Percentiles rank a stretch among this genome's conserved stretches.
Evolutionary conservation across 2,888 invertebrate species (phyloP).

Genomic region (Eubasilissa splendida): DNA sequence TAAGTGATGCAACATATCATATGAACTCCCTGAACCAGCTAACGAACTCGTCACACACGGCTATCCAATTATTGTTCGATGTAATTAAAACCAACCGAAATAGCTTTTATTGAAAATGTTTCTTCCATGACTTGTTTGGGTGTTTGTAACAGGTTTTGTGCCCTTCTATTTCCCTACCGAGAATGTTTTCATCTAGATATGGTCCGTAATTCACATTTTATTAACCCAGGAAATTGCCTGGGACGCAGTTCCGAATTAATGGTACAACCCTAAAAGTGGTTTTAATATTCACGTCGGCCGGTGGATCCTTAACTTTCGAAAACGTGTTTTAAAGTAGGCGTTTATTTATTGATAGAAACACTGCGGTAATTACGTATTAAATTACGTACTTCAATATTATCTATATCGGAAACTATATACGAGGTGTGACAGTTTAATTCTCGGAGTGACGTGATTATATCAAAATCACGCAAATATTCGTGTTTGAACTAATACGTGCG

Average conservation of each 20-base stretch:
- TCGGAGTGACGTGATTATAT: no score
- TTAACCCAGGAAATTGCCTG: conserved; percentile 37
- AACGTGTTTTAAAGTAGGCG: conserved; percentile 16
- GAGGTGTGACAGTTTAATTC: no score
- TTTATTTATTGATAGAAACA: conserved; percentile 16
- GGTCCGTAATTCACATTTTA: conserved; percentile 37
- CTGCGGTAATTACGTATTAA: not conserved
- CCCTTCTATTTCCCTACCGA: conserved; percentile 15
- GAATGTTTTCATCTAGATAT: conserved; percentile 33
- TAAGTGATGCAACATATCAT: no score
- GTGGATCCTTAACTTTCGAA: conserved; percentile 8
- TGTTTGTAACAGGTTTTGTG: conserved; percentile 8
- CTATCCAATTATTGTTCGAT: not conserved
- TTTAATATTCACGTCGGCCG: conserved; percentile 34
- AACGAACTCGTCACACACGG: no score
- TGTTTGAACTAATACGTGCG: no score
- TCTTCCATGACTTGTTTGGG: conserved; percentile 19
- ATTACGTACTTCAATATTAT: not conserved
- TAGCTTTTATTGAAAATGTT: conserved; percentile 15
- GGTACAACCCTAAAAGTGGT: conserved; percentile 34
- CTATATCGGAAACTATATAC: no score
- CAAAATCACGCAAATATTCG: no score
- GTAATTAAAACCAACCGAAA: not conserved
- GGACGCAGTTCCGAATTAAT: conserved; percentile 41
- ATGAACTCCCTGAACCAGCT: no score